Evolutionary conservation across 2,113 vertebrate genomes (phyloP).

Genomic region (Sebastes fasciatus): DNA sequence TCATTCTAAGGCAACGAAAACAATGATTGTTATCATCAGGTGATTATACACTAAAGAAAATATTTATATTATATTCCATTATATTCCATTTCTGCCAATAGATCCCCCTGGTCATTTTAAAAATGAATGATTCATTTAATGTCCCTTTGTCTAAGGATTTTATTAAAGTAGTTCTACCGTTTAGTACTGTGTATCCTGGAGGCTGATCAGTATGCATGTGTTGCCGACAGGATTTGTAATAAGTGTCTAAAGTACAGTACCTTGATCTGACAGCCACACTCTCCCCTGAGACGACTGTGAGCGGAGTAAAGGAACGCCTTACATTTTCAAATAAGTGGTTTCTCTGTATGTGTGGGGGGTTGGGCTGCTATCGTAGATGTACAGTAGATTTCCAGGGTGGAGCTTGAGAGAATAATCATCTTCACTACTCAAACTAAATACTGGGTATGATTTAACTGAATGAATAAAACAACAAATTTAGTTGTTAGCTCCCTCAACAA

Average conservation of each 20-base stretch:
- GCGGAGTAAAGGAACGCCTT: conserved; percentile 11
- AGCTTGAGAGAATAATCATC: background rate
- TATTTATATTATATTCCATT: no score
- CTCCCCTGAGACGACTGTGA: conserved; percentile 2
- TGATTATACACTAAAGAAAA: no score
- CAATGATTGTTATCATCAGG: no score
- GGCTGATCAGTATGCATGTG: conserved; percentile 18
- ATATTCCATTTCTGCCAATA: no score
- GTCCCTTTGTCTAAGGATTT: background rate
- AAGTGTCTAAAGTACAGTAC: conserved; percentile 15
- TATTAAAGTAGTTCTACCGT: background rate
- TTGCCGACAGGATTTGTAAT: conserved; percentile 15
- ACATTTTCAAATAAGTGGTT: background rate
- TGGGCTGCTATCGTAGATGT: background rate
- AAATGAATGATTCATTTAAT: background rate
- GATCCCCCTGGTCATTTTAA: background rate
- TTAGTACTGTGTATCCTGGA: background rate
- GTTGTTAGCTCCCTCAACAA: background rate
- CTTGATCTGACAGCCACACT: conserved; percentile 39
- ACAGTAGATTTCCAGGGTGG: background rate
- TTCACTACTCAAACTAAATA: background rate
- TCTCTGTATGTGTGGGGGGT: background rate
- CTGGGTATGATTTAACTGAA: background rate
- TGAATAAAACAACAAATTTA: conserved; percentile 6
- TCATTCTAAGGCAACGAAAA: no score